Conservation (phyloP, 2,113 vertebrate species). For the Piaya cayana region DNA sequence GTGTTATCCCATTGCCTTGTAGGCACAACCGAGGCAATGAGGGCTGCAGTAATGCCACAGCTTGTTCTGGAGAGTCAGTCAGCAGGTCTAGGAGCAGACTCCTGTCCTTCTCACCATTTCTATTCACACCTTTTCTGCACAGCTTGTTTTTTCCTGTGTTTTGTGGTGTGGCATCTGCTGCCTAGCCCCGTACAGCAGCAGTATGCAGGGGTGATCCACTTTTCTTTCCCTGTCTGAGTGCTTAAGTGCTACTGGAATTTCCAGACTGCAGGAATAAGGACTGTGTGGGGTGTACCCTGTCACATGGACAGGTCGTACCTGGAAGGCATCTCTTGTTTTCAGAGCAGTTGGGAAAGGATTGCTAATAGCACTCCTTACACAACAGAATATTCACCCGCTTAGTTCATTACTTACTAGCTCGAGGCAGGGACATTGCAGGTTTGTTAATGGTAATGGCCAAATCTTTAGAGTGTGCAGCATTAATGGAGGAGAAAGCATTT, state of each 20-base stretch:
- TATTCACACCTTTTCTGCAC: background rate
- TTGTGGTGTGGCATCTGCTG: background rate
- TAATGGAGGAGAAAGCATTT: slow-evolving; percentile 71
- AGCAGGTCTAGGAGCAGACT: background rate
- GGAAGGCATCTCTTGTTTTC: slow-evolving; percentile 70
- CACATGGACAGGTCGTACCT: slow-evolving; percentile 51
- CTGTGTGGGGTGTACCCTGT: slow-evolving; percentile 1
- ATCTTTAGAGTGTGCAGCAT: slow-evolving; percentile 61
- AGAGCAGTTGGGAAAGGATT: slow-evolving; percentile 61
- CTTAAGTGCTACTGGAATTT: background rate
- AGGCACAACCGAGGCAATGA: background rate
- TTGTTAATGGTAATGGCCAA: slow-evolving; percentile 67
- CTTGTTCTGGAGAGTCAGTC: background rate
- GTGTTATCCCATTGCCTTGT: background rate
- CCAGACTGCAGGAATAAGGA: background rate
- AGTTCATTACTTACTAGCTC: slow-evolving; percentile 75
- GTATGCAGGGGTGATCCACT: background rate
- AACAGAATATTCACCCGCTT: slow-evolving; percentile 67
- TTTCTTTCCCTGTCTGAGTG: background rate
- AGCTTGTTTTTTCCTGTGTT: background rate
- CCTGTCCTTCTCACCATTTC: background rate
- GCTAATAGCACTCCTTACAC: slow-evolving; percentile 65
- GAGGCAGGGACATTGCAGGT: slow-evolving; percentile 69
- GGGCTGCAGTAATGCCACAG: background rate
- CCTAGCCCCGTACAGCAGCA: background rate